Conservation (phyloP, 2,113 vertebrate species). For the Equus quagga region DNA sequence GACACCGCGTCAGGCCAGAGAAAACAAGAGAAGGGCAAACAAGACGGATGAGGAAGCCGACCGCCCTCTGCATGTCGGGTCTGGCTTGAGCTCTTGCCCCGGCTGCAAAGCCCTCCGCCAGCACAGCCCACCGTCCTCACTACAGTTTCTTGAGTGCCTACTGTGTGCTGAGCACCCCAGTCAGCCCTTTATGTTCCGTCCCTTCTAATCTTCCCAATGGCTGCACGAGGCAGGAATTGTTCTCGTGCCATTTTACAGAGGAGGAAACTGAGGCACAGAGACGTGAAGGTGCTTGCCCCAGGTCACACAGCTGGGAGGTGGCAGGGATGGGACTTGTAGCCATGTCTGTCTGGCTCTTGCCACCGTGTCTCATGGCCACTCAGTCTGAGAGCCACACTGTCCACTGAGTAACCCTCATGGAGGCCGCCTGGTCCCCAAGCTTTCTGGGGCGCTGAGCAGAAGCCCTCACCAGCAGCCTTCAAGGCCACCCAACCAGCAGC, state of each 20-base stretch:
- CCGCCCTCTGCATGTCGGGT: fast-evolving
- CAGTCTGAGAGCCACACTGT: neutral
- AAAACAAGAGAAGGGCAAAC: neutral
- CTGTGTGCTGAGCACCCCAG: neutral
- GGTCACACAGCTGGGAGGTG: neutral
- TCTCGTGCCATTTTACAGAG: fast-evolving
- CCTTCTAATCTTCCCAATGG: neutral
- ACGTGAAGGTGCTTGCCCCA: neutral
- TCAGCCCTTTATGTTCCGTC: neutral
- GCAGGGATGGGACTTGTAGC: neutral
- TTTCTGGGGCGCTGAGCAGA: neutral
- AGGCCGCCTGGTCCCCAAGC: neutral
- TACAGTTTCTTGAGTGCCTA: neutral
- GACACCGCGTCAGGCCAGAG: neutral
- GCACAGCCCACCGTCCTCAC: no score
- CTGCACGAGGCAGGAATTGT: neutral
- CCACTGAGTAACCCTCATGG: fast-evolving
- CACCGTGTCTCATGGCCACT: neutral
- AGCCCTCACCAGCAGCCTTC: neutral
- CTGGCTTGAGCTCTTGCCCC: neutral
- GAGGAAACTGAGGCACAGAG: neutral
- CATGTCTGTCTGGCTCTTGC: neutral
- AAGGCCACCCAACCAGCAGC: neutral
- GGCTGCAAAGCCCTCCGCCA: neutral
- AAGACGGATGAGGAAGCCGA: fast-evolving